Evolutionary conservation across 2,888 invertebrate genomes (phyloP).

Genomic region (Nemurella pictetii): DNA sequence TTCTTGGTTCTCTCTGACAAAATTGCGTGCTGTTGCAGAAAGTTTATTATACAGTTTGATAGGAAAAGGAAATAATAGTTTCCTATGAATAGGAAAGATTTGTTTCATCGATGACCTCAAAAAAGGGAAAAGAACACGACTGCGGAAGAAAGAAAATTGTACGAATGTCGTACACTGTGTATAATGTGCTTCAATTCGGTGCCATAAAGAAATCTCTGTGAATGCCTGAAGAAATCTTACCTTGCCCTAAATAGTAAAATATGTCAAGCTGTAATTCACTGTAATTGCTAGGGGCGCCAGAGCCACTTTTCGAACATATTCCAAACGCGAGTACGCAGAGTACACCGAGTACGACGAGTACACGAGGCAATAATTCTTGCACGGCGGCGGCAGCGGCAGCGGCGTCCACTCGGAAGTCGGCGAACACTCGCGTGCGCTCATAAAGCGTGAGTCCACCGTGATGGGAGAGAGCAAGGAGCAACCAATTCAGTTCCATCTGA

Average conservation of each 20-base stretch:
- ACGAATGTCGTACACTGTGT: background rate
- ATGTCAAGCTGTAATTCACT: background rate
- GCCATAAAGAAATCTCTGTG: too few relatives aligned
- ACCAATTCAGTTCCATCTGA: slow-evolving; percentile 25
- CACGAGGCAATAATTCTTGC: background rate
- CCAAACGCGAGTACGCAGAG: background rate
- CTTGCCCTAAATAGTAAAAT: background rate
- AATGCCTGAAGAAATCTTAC: background rate
- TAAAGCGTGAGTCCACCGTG: background rate
- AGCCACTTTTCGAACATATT: too few relatives aligned
- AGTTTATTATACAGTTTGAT: slow-evolving; percentile 34
- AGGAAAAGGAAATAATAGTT: slow-evolving; percentile 34
- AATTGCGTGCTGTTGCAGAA: slow-evolving; percentile 35
- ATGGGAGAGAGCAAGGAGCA: background rate
- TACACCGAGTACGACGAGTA: too few relatives aligned
- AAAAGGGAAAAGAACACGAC: background rate
- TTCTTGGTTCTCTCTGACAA: slow-evolving; percentile 5
- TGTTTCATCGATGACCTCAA: slow-evolving; percentile 25
- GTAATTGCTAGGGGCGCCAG: too few relatives aligned
- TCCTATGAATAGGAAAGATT: slow-evolving; percentile 32
- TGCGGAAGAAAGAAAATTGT: background rate
- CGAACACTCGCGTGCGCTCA: background rate
- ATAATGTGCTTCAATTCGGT: too few relatives aligned
- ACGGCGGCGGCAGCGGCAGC: too few relatives aligned
- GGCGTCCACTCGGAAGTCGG: background rate